Evolutionary conservation across 2,888 invertebrate genomes (phyloP).

Genomic region (Eutolmus rufibarbis): DNA sequence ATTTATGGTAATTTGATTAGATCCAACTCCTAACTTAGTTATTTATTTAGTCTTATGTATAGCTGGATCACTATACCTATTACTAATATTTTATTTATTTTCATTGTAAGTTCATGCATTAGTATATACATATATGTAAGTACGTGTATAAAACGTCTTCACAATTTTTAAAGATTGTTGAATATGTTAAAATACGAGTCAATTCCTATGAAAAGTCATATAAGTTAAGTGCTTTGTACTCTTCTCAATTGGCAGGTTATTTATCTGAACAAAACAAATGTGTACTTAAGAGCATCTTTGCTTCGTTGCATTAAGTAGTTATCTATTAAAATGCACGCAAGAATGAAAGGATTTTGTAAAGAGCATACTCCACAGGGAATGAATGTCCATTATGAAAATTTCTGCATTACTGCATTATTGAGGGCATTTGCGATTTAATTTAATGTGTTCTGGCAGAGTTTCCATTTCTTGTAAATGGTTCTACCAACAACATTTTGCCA

Average conservation of each 20-base stretch:
- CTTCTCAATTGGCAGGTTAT: not conserved
- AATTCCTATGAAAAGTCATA: not conserved
- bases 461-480: not conserved
- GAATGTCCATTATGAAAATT: not conserved
- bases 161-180: not conserved
- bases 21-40: too few species aligned
- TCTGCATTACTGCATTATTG: conserved; percentile 1
- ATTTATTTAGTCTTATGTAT: too few species aligned
- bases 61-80: too few species aligned
- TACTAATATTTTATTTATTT: too few species aligned
- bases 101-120: too few species aligned
- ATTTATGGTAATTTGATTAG: too few species aligned
- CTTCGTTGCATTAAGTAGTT: not conserved
- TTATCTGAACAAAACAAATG: not conserved
- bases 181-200: not conserved
- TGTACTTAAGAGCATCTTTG: not conserved
- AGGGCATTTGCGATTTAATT: conserved; percentile 2
- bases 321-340: not conserved
- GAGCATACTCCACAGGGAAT: not conserved
- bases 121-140: too few species aligned
- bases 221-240: not conserved
- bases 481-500: not conserved
- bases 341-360: not conserved
- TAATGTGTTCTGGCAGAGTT: not conserved
- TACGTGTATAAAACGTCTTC: too few species aligned